Percentiles rank a stretch among this genome's conserved stretches.
These are phyloP conservation scores for Perca flavescens DNA, from an alignment of 2,113 vertebrate genomes.

Conservation along the genomic window DNA sequence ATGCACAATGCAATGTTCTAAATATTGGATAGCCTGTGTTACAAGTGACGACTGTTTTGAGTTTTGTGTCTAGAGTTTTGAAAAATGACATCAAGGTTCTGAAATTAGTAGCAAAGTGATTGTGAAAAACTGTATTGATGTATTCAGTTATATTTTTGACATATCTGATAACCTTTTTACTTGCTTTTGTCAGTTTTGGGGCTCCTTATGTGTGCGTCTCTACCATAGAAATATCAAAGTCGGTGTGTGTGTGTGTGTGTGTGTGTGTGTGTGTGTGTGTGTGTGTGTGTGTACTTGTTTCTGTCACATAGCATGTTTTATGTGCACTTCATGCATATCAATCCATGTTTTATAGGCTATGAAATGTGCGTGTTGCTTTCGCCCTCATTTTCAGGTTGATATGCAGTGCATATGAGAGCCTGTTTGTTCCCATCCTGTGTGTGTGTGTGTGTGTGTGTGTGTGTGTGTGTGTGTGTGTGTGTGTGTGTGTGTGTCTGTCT, in stretches of 20 bases:
- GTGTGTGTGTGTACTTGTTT: not conserved
- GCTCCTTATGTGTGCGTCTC: not conserved
- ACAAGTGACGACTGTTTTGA: too few species aligned
- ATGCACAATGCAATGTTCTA: too few species aligned
- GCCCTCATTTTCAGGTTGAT: not conserved
- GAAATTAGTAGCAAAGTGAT: too few species aligned
- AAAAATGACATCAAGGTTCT: too few species aligned
- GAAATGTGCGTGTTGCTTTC: not conserved
- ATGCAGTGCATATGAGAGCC: conserved; percentile 25
- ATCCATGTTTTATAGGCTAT: not conserved
- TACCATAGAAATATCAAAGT: not conserved
- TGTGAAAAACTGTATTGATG: not conserved
- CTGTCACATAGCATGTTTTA: not conserved
- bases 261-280: not conserved
- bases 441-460: conserved; percentile 24
- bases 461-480: conserved; percentile 44
- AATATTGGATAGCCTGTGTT: too few species aligned
- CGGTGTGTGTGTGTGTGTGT: too few species aligned
- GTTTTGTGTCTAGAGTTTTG: too few species aligned
- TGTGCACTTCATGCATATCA: not conserved
- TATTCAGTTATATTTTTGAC: not conserved
- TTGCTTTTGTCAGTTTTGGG: not conserved
- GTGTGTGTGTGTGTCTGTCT: conserved; percentile 6
- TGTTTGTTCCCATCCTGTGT: conserved; percentile 51
- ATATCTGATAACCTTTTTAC: not conserved